Evolutionary conservation across 2,888 invertebrate species (phyloP).

Genomic region (Neelides folsomi): DNA sequence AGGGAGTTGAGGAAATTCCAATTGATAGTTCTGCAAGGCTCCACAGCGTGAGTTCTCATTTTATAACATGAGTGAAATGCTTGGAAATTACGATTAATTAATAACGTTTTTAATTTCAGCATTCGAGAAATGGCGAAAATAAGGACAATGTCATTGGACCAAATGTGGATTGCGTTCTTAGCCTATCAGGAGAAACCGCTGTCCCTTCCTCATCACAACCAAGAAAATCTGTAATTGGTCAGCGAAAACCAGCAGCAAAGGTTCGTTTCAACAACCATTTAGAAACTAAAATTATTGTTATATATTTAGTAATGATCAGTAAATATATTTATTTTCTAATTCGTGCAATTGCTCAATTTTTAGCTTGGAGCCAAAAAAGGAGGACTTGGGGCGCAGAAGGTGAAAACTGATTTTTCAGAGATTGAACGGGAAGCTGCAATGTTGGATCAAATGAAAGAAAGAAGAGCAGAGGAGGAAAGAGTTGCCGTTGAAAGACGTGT

Average conservation of each 20-base stretch:
- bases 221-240: conserved; percentile 57
- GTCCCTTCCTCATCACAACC: conserved; percentile 30
- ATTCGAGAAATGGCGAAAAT: neutral
- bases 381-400: conserved; percentile 85
- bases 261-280: conserved; percentile 40
- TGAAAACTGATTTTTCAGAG: conserved; percentile 86
- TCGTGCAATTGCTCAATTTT: conserved; percentile 17
- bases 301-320: neutral
- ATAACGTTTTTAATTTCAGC: too few species aligned
- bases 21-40: conserved; percentile 28
- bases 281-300: too few species aligned
- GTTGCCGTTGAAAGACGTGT: conserved; percentile 33
- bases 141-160: conserved; percentile 35
- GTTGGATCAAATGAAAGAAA: conserved; percentile 57
- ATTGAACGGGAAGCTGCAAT: conserved; percentile 79
- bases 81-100: too few species aligned
- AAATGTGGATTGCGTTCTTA: conserved; percentile 40
- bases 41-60: conserved; percentile 6
- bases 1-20: conserved; percentile 15
- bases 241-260: conserved; percentile 54
- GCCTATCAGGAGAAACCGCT: too few species aligned
- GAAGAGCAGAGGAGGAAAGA: conserved; percentile 32
- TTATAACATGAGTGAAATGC: too few species aligned
- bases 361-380: conserved; percentile 75
- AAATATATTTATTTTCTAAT: conserved; percentile 6